A percentile compares a stretch with the other conserved stretches of the same genome.
Conservation (phyloP, 2,113 vertebrate species). For the Cyprinodon tularosa region DNA sequence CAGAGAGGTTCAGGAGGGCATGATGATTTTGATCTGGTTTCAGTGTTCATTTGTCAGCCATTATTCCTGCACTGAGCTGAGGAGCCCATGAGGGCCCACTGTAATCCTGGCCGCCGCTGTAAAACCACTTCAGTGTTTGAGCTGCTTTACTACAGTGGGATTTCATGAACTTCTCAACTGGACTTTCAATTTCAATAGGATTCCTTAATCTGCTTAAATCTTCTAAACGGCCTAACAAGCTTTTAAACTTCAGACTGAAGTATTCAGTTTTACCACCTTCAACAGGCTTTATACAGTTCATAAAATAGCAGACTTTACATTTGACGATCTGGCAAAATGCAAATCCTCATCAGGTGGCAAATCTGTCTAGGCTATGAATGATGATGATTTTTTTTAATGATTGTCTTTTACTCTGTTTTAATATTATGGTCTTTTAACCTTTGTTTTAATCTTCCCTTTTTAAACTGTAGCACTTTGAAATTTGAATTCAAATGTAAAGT, state of each 20-base stretch:
- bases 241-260: conserved; percentile 3
- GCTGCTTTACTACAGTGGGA: conserved; percentile 32
- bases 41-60: conserved; percentile 24
- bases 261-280: not conserved
- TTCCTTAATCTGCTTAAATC: conserved; percentile 41
- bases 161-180: conserved; percentile 57
- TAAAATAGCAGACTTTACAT: not conserved
- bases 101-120: conserved; percentile 24
- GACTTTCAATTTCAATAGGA: conserved; percentile 10
- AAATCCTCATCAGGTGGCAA: too few species aligned
- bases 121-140: conserved; percentile 21
- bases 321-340: not conserved
- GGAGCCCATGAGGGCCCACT: conserved; percentile 41
- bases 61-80: conserved; percentile 41
- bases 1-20: conserved; percentile 33
- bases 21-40: conserved; percentile 37
- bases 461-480: too few species aligned
- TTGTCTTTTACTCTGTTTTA: too few species aligned
- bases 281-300: not conserved
- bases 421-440: too few species aligned
- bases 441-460: too few species aligned
- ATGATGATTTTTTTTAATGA: too few species aligned
- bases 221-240: conserved; percentile 5
- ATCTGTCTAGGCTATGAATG: too few species aligned
- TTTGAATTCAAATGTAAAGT: too few species aligned